phyloP scores from a whole-genome alignment of 1,140 invertebrate species.

The Tetramorium simillimum region DNA sequence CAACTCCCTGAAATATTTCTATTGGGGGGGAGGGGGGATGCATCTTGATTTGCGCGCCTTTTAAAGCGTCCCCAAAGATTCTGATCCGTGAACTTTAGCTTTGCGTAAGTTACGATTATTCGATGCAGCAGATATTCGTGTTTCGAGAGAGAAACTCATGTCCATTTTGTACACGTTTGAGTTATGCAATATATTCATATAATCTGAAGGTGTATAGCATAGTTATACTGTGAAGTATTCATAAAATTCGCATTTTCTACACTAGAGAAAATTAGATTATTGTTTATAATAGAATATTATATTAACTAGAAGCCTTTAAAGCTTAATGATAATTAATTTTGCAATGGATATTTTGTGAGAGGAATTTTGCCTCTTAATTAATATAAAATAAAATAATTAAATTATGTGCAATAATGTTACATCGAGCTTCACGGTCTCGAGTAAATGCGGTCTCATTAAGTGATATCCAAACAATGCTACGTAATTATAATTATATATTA shows the following conservation, averaged over 20 bases:
- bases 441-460: neutral
- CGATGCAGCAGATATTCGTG: neutral
- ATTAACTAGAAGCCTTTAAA: neutral
- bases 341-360: neutral
- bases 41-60: slow-evolving; percentile 5
- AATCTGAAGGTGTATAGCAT: neutral
- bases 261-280: neutral
- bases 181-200: neutral
- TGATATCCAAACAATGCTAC: neutral
- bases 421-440: too few relatives aligned
- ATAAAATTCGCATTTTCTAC: neutral
- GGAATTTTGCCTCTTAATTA: neutral
- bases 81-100: neutral
- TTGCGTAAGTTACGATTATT: neutral
- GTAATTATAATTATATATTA: neutral
- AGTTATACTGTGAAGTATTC: neutral
- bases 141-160: neutral
- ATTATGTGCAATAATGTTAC: neutral
- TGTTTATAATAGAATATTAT: neutral
- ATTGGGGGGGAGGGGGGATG: neutral
- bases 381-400: slow-evolving; percentile 6
- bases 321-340: slow-evolving; percentile 18
- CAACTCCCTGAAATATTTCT: slow-evolving; percentile 20
- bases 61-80: slow-evolving; percentile 19
- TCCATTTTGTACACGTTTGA: neutral